phyloP scores from a whole-genome alignment of 2,113 vertebrate species.

The Aspiorhynchus laticeps region DNA sequence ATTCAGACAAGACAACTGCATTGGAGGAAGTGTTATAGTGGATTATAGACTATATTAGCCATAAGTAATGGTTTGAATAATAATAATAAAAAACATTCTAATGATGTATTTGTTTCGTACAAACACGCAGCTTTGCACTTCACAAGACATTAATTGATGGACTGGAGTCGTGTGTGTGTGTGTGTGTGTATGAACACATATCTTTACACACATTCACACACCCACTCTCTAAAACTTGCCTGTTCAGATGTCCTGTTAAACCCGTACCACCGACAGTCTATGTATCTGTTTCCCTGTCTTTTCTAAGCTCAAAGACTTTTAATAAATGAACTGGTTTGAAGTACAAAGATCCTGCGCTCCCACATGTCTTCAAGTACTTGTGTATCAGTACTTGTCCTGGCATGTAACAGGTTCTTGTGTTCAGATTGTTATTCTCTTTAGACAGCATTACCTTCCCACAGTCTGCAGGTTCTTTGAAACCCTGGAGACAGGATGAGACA shows the following conservation, averaged over 20 bases:
- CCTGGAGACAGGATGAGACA: neutral
- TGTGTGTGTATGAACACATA: neutral
- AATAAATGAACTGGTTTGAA: constrained; percentile 20
- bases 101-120: neutral
- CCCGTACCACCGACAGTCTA: neutral
- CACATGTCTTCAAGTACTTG: neutral
- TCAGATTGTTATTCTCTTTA: neutral
- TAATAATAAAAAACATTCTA: neutral
- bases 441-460: constrained; percentile 2
- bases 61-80: neutral
- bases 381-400: constrained; percentile 24
- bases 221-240: constrained; percentile 5
- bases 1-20: neutral
- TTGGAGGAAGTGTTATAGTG: too few species aligned
- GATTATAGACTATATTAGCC: too few species aligned
- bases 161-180: neutral
- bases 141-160: too few species aligned
- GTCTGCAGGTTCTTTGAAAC: constrained; percentile 12
- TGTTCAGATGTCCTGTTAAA: constrained; percentile 20
- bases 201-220: constrained; percentile 18
- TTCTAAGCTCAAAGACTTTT: neutral
- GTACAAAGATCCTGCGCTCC: neutral
- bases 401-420: constrained; percentile 19
- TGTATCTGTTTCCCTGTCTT: neutral
- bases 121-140: neutral